phyloP scores from a whole-genome alignment of 2,797 vertebrate species.

The Sebastes matsubarae region DNA sequence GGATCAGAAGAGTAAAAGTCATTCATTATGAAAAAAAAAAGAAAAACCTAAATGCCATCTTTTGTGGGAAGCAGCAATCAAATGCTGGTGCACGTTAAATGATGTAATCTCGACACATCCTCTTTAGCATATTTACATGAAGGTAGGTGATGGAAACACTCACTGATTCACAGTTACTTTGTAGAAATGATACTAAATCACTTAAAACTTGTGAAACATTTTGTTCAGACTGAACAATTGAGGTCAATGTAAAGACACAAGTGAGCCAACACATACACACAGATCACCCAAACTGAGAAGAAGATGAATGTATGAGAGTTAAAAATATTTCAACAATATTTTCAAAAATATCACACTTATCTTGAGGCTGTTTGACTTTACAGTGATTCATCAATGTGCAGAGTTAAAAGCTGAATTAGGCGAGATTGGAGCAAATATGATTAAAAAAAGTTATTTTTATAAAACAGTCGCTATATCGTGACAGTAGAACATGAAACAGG shows the following conservation, averaged over 20 bases:
- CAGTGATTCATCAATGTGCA: too few species aligned
- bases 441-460: too few species aligned
- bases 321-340: neutral
- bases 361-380: neutral
- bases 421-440: too few species aligned
- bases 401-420: neutral
- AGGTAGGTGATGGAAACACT: neutral
- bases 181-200: neutral
- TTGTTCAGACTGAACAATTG: neutral
- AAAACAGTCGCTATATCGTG: too few species aligned
- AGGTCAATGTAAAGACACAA: neutral
- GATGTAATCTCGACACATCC: neutral
- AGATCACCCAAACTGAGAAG: neutral
- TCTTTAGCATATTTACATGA: conserved; percentile 1
- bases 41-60: neutral
- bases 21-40: neutral
- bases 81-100: neutral
- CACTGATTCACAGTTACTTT: neutral
- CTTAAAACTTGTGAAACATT: neutral
- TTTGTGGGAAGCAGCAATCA: neutral
- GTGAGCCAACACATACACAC: neutral
- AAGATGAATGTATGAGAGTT: neutral
- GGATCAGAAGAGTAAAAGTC: neutral
- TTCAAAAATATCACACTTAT: too few species aligned
- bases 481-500: too few species aligned